Base-by-base conservation (phyloP, 2,797 vertebrate species). In the Taenioides sp. region DNA sequence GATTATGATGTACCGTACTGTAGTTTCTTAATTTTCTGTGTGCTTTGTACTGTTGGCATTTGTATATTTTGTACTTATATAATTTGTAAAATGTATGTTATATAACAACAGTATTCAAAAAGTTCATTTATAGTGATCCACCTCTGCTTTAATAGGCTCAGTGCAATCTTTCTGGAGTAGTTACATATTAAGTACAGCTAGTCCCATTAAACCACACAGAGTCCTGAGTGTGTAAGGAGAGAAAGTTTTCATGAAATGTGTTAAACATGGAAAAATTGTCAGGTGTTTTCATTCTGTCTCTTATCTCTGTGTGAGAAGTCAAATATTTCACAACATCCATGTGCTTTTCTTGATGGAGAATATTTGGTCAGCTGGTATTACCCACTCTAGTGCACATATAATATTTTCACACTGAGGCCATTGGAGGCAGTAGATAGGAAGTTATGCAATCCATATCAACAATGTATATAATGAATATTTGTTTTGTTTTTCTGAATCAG, bases 331-430 rank as follows among this genome's bases (percentile, higher is more conserved):
- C 28, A 79, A 76, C 66, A 77, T 22, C 59, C 40, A 47, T 72
- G 50, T 73, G 69, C 70, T 78, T 76, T 59, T 79, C 69, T 31
- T 23, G 25, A n/a, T 69, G n/a, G 50, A 66, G 40, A 72, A 73
- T 86, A 71, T 86, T 88, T 86, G 75, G 34, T 83, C 66, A 85
- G 83, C 74, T 85, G 78, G 71, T 50, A 25, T 65, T 50, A 69
- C 65, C 65, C 43, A 61, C 40, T 55, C 3, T 37, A 57, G 61
- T 23, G 7, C 4, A 27, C 9, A 59, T 0, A 69, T 43, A 1
- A 65, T 60, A 74, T 84, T 23, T 65, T 50, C 25, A 49, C 16
- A 47, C 63, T 52, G 17, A 40, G 34, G 7, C 5, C 27, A 54
- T n/a, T 14, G 69, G 47, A 77, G 67, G 67, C 11, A 49, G 20